A percentile compares a stretch with the other conserved stretches of the same genome.
These are phyloP conservation scores for Chunga burmeisteri DNA, from an alignment of 2,113 vertebrate genomes.

Conservation along the genomic window DNA sequence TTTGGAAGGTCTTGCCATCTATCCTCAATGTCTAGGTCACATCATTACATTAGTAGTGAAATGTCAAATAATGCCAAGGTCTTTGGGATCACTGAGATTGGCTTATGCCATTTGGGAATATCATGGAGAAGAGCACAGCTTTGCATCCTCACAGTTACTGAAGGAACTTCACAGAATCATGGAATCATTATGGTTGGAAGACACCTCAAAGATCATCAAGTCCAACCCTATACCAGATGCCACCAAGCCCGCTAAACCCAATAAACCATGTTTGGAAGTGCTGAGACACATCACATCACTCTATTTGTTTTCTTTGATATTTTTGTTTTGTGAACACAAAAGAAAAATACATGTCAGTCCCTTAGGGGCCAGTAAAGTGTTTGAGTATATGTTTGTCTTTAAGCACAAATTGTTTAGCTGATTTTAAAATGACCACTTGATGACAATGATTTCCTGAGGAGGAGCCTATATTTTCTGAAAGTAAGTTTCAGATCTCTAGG, in stretches of 20 bases:
- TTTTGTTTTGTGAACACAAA: background rate
- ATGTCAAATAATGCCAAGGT: background rate
- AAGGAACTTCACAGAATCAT: background rate
- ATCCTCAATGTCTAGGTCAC: background rate
- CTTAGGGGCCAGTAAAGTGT: background rate
- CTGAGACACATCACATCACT: no score
- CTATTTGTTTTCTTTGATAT: background rate
- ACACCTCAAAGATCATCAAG: no score
- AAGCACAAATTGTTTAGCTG: background rate
- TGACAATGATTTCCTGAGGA: background rate
- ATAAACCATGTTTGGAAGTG: no score
- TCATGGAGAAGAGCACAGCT: fast-evolving
- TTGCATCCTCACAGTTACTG: background rate
- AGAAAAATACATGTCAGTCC: background rate
- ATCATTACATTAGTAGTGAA: background rate
- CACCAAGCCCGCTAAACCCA: no score
- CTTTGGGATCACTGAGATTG: background rate
- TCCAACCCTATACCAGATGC: no score
- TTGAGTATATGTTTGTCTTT: background rate
- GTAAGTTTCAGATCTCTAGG: background rate
- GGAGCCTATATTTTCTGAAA: background rate
- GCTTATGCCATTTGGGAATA: background rate
- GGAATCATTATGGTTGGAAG: no score
- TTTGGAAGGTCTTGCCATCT: background rate
- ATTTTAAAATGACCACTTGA: background rate